Percentiles rank a stretch among this genome's conserved stretches.
Evolutionary conservation across 2,888 invertebrate genomes (phyloP).

Genomic region (Trisateles emortualis): DNA sequence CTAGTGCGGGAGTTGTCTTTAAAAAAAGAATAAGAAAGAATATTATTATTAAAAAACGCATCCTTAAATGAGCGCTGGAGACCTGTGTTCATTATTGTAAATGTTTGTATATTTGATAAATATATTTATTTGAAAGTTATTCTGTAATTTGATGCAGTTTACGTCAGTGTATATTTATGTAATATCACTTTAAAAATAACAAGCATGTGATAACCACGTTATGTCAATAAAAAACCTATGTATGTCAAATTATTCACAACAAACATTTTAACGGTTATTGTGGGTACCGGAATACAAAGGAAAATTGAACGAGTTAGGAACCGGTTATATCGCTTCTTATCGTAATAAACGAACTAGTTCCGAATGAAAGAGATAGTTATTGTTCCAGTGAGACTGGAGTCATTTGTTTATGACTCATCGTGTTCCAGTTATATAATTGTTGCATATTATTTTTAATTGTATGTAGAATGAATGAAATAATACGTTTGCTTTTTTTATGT

Average conservation of each 20-base stretch:
- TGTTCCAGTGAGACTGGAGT: constrained; percentile 4
- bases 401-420: constrained; percentile 16
- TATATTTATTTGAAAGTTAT: too few relatives aligned
- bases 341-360: constrained; percentile 17
- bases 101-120: too few relatives aligned
- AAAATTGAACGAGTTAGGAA: neutral
- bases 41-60: too few relatives aligned
- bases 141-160: too few relatives aligned
- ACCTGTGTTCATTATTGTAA: too few relatives aligned
- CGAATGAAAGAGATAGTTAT: constrained; percentile 20
- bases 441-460: constrained; percentile 19
- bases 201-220: neutral
- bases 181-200: neutral
- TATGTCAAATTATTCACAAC: constrained; percentile 3
- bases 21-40: too few relatives aligned
- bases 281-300: constrained; percentile 1
- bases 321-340: constrained; percentile 3
- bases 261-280: neutral
- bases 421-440: constrained; percentile 8
- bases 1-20: too few relatives aligned
- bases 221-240: neutral
- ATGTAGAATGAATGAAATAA: constrained; percentile 14
- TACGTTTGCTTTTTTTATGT: constrained; percentile 6
- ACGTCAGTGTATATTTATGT: too few relatives aligned
- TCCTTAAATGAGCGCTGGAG: too few relatives aligned